These are phyloP conservation scores for Cavia aperea DNA, from an alignment of 2,113 vertebrate species.

Conservation along the genomic window DNA sequence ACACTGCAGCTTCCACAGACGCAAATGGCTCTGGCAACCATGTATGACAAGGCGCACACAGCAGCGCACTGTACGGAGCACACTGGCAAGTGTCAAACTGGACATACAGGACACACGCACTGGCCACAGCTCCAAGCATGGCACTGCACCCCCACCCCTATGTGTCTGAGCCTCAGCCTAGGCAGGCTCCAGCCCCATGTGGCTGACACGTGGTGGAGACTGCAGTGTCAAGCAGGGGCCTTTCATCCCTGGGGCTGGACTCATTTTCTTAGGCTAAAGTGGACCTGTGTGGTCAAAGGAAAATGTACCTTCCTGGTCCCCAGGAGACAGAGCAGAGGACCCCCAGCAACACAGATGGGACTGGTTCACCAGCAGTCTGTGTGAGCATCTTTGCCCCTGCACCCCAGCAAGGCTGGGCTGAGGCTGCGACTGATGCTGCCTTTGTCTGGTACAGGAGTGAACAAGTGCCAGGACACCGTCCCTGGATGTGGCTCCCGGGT, in stretches of 20 bases:
- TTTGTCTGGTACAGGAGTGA: not conserved
- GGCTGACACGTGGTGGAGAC: not conserved
- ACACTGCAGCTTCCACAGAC: accelerated
- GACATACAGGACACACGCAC: accelerated
- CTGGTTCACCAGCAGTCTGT: accelerated
- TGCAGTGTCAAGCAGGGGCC: accelerated
- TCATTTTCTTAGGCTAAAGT: not conserved
- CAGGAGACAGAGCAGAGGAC: not conserved
- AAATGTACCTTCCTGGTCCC: accelerated
- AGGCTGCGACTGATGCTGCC: not conserved
- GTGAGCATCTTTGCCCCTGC: accelerated
- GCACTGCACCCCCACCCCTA: accelerated
- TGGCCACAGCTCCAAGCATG: accelerated
- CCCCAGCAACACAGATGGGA: too few relatives aligned
- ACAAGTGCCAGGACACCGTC: accelerated
- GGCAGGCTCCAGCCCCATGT: not conserved
- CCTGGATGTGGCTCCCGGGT: not conserved
- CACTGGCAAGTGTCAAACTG: accelerated
- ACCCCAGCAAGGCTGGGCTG: accelerated
- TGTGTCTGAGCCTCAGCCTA: not conserved
- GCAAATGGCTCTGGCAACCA: not conserved
- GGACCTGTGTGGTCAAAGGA: not conserved
- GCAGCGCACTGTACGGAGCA: accelerated
- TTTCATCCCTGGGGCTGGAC: not conserved
- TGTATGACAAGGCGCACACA: accelerated